Percentiles rank a stretch among this genome's conserved stretches.
Evolutionary conservation across 2,888 invertebrate genomes (phyloP).

Genomic region (Shargacucullia verbasci): DNA sequence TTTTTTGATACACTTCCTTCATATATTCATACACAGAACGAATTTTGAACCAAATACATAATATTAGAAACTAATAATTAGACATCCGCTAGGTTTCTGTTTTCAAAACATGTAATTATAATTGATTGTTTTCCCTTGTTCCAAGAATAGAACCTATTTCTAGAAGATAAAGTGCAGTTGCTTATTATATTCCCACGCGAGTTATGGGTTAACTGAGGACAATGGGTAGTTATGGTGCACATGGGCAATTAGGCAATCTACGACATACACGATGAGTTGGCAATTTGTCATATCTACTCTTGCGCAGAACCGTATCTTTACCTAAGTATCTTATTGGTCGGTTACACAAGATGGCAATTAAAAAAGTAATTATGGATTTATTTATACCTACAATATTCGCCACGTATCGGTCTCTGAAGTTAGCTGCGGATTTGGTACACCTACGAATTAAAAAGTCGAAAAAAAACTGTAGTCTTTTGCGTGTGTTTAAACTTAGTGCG

Average conservation of each 20-base stretch:
- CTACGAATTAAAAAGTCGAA: too few relatives aligned
- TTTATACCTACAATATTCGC: too few relatives aligned
- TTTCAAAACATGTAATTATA: constrained; percentile 19
- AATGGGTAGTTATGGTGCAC: constrained; percentile 42
- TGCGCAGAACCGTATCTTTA: constrained; percentile 4
- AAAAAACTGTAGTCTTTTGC: too few relatives aligned
- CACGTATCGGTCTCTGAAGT: too few relatives aligned
- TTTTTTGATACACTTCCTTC: not conserved
- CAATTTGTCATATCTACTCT: constrained; percentile 6
- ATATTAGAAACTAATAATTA: not conserved
- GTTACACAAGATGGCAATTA: not conserved
- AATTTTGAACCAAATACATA: too few relatives aligned
- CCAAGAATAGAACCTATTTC: constrained; percentile 9
- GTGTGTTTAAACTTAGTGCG: too few relatives aligned
- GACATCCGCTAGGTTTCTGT: not conserved
- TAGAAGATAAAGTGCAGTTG: constrained; percentile 15
- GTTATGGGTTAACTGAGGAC: constrained; percentile 38
- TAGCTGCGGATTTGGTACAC: too few relatives aligned
- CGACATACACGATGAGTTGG: constrained; percentile 29
- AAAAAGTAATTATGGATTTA: too few relatives aligned
- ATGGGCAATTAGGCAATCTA: constrained; percentile 43
- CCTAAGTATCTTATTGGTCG: not conserved
- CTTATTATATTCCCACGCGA: constrained; percentile 22
- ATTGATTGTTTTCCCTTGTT: not conserved
- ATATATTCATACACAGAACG: too few relatives aligned